Percentiles rank a stretch among this genome's conserved stretches.
These are phyloP conservation scores for Nymphalis polychloros DNA, from an alignment of 2,888 invertebrate genomes.

Conservation along the genomic window DNA sequence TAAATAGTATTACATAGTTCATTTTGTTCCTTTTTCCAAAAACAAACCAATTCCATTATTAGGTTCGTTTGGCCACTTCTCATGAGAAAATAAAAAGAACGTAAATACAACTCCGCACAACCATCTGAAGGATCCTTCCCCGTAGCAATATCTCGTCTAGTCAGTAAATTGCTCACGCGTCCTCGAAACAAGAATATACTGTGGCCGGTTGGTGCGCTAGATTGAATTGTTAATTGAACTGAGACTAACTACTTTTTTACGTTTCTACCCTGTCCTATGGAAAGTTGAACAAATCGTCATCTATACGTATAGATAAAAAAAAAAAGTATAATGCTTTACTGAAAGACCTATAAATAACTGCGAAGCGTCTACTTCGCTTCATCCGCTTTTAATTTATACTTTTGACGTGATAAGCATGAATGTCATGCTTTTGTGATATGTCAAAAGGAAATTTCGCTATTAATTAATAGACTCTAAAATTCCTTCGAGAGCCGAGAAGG, in stretches of 20 bases:
- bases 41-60: no score
- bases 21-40: no score
- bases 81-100: conserved; percentile 2
- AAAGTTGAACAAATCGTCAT: background rate
- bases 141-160: conserved; percentile 9
- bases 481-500: no score
- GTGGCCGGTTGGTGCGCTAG: conserved; percentile 10
- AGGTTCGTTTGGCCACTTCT: background rate
- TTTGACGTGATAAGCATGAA: no score
- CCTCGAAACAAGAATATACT: conserved; percentile 17
- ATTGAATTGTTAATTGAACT: conserved; percentile 30
- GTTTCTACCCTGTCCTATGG: conserved; percentile 2
- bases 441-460: no score
- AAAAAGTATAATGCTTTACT: background rate
- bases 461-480: no score
- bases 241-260: conserved; percentile 5
- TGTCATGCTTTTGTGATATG: no score
- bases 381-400: no score
- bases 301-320: no score
- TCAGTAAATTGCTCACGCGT: conserved; percentile 8
- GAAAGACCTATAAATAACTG: background rate
- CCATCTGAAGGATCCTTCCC: conserved; percentile 1
- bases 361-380: no score
- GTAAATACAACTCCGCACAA: background rate
- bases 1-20: no score